A percentile compares a stretch with the other conserved stretches of the same genome.
Evolutionary conservation across 1,140 invertebrate genomes (phyloP).

Genomic region (Phymorhynchus buccinoides): DNA sequence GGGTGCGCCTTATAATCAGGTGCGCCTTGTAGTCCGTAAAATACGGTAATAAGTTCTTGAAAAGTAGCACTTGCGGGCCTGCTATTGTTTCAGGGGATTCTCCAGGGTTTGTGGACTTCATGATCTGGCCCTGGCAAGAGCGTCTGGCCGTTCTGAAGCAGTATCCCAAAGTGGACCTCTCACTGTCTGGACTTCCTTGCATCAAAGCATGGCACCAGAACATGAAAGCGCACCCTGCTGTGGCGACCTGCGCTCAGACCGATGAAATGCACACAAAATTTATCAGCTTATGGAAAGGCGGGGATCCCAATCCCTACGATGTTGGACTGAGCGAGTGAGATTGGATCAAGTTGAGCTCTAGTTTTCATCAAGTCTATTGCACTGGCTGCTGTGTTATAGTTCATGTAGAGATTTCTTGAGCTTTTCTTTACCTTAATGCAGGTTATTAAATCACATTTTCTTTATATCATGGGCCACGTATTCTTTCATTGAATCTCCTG

Average conservation of each 20-base stretch:
- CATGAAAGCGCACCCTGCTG: constrained; percentile 39
- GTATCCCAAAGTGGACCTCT: not conserved
- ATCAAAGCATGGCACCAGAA: constrained; percentile 35
- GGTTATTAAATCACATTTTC: no score
- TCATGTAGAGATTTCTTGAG: no score
- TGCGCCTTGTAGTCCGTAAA: no score
- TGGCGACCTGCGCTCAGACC: constrained; percentile 10
- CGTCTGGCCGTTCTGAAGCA: constrained; percentile 35
- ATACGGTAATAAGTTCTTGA: no score
- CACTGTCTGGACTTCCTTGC: constrained; percentile 22
- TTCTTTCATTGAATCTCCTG: no score
- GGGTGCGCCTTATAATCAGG: no score
- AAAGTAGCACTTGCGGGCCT: not conserved
- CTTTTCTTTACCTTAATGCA: no score
- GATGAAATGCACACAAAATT: not conserved
- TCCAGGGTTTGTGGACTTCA: constrained; percentile 51
- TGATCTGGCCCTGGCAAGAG: constrained; percentile 64
- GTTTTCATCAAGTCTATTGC: not conserved
- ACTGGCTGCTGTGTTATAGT: no score
- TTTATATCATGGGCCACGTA: no score
- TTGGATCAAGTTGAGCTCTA: not conserved
- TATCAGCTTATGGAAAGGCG: not conserved
- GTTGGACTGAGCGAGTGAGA: not conserved
- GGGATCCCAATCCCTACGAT: not conserved
- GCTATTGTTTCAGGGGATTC: constrained; percentile 32